These are phyloP conservation scores for Acronicta aceris DNA, from an alignment of 2,888 invertebrate genomes.

Conservation along the genomic window DNA sequence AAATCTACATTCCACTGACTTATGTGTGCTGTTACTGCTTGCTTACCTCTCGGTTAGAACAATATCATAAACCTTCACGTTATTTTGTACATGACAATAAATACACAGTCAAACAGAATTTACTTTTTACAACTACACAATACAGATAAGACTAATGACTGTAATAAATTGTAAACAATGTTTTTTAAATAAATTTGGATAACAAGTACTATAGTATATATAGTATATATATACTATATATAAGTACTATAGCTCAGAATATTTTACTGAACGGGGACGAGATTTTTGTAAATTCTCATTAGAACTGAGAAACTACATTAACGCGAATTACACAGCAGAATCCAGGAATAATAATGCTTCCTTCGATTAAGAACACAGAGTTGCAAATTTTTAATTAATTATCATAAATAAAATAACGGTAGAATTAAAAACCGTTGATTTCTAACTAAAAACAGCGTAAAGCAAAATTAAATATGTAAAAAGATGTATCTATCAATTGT, in stretches of 20 bases:
- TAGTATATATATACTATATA: too few species aligned
- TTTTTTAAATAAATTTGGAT: background rate
- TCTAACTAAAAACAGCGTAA: constrained; percentile 24
- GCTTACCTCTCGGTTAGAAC: too few species aligned
- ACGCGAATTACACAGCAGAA: too few species aligned
- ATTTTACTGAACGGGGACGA: too few species aligned
- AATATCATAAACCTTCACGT: constrained; percentile 3
- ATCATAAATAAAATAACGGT: constrained; percentile 2
- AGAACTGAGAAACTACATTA: too few species aligned
- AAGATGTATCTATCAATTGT: constrained; percentile 39
- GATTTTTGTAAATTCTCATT: too few species aligned
- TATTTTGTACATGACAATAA: background rate
- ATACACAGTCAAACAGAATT: background rate
- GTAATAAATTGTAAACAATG: constrained; percentile 1
- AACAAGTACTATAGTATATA: too few species aligned
- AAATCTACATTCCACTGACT: too few species aligned
- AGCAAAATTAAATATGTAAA: constrained; percentile 30
- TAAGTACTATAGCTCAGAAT: too few species aligned
- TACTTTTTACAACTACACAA: background rate
- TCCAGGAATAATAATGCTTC: too few species aligned
- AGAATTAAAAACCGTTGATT: constrained; percentile 29
- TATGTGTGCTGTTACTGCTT: too few species aligned
- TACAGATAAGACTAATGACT: constrained; percentile 15
- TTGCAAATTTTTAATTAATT: background rate
- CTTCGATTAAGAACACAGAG: background rate